Conservation (phyloP, 2,113 vertebrate species). For the Campylomormyrus numenius region DNA sequence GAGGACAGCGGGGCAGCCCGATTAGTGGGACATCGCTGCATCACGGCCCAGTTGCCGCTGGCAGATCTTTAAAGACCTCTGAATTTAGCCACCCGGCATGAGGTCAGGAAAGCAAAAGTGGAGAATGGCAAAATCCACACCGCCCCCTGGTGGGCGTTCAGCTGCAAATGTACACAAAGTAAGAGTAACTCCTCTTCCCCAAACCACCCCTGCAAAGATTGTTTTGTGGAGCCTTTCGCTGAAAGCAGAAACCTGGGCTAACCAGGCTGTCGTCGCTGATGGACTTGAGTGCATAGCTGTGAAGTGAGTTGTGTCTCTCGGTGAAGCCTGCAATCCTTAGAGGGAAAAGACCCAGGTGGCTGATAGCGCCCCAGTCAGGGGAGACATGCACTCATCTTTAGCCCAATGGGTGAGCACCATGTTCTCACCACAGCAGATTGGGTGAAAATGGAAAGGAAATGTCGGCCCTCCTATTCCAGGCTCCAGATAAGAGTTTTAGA, state of each 20-base stretch:
- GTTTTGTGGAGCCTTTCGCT: neutral
- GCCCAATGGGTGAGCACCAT: neutral
- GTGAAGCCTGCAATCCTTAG: neutral
- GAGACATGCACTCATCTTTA: neutral
- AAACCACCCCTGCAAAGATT: neutral
- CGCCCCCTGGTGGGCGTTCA: conserved; percentile 19
- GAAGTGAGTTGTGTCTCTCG: neutral
- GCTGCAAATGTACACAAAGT: conserved; percentile 17
- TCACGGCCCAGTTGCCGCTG: conserved; percentile 11
- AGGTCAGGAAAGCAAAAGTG: conserved; percentile 44
- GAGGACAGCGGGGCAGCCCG: neutral
- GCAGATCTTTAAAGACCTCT: conserved; percentile 28
- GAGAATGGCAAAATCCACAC: conserved; percentile 13
- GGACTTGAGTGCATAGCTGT: neutral
- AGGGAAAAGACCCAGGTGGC: neutral
- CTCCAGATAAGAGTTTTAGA: neutral
- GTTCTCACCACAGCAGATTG: neutral
- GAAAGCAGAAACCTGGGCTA: neutral
- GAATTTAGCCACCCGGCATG: conserved; percentile 41
- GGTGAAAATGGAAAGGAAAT: neutral
- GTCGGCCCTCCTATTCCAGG: neutral
- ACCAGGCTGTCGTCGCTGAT: neutral
- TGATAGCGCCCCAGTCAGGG: neutral
- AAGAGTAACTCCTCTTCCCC: neutral
- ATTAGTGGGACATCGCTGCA: neutral